Percentiles rank a stretch among this genome's conserved stretches.
These are phyloP conservation scores for Martes martes DNA, from an alignment of 2,113 vertebrate genomes.

Conservation along the genomic window DNA sequence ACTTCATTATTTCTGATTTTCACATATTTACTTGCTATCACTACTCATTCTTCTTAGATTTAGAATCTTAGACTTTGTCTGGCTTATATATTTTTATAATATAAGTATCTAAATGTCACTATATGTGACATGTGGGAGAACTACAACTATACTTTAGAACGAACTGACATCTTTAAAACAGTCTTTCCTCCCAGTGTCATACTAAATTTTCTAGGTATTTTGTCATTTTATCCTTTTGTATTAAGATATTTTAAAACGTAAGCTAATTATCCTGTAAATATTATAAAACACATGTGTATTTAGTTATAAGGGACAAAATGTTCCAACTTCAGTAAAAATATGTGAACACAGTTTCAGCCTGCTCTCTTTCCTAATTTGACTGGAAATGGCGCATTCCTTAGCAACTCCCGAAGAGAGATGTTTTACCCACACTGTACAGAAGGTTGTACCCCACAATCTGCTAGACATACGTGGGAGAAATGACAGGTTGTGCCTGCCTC, in stretches of 20 bases:
- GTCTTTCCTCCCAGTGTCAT: neutral
- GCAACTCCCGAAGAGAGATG: neutral
- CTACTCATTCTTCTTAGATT: neutral
- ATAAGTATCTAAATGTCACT: neutral
- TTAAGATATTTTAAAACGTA: neutral
- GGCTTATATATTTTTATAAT: neutral
- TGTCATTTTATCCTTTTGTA: neutral
- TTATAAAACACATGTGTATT: neutral
- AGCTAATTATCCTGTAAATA: neutral
- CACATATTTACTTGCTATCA: neutral
- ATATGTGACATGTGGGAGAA: neutral
- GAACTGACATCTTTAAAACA: neutral
- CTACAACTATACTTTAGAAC: neutral
- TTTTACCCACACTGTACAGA: fast-evolving
- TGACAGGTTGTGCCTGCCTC: neutral
- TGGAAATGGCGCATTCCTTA: fast-evolving
- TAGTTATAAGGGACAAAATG: neutral
- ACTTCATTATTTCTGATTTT: neutral
- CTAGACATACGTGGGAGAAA: fast-evolving
- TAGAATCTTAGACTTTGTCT: neutral
- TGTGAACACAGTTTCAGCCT: neutral
- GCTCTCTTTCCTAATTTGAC: neutral
- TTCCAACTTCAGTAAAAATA: neutral
- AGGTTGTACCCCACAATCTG: fast-evolving
- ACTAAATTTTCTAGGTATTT: neutral